Percentiles rank a stretch among this genome's conserved stretches.
Conservation (phyloP, 2,888 invertebrate species). For the Dexiosoma caninum region DNA sequence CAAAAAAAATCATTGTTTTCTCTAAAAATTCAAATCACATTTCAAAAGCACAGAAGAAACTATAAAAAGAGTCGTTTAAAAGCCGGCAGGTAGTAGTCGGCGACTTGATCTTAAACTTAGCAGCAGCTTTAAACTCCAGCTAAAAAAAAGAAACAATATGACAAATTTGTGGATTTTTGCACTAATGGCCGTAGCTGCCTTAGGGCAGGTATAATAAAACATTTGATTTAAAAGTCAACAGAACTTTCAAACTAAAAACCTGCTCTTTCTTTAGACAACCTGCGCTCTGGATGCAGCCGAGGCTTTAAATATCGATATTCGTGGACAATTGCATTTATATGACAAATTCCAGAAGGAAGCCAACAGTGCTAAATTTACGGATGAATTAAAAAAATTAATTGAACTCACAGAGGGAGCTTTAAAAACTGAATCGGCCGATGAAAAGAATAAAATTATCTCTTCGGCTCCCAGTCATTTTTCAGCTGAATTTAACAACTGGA, state of each 20-base stretch:
- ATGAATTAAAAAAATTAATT: slow-evolving; percentile 68
- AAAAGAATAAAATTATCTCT: slow-evolving; percentile 66
- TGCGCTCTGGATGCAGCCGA: slow-evolving; percentile 66
- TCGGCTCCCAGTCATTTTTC: slow-evolving; percentile 65
- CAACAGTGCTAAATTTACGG: slow-evolving; percentile 66
- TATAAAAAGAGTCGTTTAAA: slow-evolving; percentile 42
- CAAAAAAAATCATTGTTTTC: slow-evolving; percentile 61
- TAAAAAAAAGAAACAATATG: slow-evolving; percentile 63
- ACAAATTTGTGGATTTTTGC: slow-evolving; percentile 67
- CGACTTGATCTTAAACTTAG: slow-evolving; percentile 25
- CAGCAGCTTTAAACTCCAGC: slow-evolving; percentile 21
- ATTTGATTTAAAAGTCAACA: neutral
- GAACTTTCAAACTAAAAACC: neutral
- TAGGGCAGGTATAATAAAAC: slow-evolving; percentile 65
- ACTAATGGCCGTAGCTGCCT: slow-evolving; percentile 65
- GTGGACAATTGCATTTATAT: slow-evolving; percentile 68
- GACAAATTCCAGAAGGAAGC: slow-evolving; percentile 65
- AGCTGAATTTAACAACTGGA: slow-evolving; percentile 67
- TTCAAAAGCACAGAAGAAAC: slow-evolving; percentile 50
- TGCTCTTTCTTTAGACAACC: slow-evolving; percentile 32
- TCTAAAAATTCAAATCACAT: slow-evolving; percentile 61
- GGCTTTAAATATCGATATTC: slow-evolving; percentile 67
- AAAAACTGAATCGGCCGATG: slow-evolving; percentile 65
- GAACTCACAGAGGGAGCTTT: slow-evolving; percentile 68
- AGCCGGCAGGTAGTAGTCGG: slow-evolving; percentile 53